A percentile compares a stretch with the other conserved stretches of the same genome.
These are phyloP conservation scores for Casuarius casuarius DNA, from an alignment of 2,113 vertebrate species.

Conservation along the genomic window DNA sequence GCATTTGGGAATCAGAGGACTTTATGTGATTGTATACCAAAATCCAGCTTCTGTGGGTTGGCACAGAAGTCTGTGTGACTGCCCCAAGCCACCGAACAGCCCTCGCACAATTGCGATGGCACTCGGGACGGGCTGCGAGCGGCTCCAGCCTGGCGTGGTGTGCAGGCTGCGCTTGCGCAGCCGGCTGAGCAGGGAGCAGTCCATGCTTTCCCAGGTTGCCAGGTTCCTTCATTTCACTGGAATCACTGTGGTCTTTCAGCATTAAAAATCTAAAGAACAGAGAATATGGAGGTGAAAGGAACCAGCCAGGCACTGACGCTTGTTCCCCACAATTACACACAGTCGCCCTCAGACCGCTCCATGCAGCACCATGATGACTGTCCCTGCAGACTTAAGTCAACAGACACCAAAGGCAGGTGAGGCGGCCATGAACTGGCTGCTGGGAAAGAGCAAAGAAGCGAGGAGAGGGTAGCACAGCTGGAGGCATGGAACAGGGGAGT, in stretches of 20 bases:
- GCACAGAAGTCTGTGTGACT: background rate
- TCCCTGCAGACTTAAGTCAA: background rate
- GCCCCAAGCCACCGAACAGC: background rate
- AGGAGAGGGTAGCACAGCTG: background rate
- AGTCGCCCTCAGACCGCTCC: background rate
- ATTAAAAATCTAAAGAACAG: background rate
- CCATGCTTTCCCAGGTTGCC: background rate
- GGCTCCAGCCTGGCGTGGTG: background rate
- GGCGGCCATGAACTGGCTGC: background rate
- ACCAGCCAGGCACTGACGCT: background rate
- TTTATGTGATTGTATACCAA: background rate
- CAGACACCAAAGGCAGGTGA: background rate
- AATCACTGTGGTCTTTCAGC: background rate
- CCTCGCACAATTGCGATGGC: accelerated
- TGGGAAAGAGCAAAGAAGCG: background rate
- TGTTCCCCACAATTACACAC: background rate
- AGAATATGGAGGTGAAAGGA: background rate
- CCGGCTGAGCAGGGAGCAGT: background rate
- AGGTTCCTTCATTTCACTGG: background rate
- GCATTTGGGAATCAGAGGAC: background rate
- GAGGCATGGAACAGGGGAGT: no score
- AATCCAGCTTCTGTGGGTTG: background rate
- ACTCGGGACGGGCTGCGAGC: background rate
- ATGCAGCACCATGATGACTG: background rate
- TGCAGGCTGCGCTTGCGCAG: background rate